Conservation (phyloP, 2,113 vertebrate species). For the Acrocephalus arundinaceus region DNA sequence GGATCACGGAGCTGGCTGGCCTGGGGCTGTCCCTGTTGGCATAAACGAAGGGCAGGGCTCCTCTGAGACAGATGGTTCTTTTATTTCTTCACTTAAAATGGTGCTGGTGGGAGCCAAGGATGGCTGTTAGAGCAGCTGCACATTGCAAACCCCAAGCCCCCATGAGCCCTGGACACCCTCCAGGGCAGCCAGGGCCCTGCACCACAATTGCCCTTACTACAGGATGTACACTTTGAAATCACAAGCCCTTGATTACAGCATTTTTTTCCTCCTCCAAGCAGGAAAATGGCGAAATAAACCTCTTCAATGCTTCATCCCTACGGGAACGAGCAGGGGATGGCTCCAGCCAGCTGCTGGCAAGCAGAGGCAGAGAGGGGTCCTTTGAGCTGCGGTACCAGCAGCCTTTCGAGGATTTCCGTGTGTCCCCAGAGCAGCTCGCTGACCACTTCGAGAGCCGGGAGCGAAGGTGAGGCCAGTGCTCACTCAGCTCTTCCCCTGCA, state of each 20-base stretch:
- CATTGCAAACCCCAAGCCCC: background rate
- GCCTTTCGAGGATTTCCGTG: constrained; percentile 89
- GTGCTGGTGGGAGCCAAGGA: background rate
- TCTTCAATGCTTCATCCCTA: constrained; percentile 75
- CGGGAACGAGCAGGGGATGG: constrained; percentile 84
- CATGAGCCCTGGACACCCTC: background rate
- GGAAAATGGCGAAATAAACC: constrained; percentile 87
- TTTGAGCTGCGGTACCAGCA: constrained; percentile 91
- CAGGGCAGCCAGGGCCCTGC: background rate
- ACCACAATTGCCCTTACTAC: background rate
- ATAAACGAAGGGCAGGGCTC: background rate
- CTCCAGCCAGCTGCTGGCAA: constrained; percentile 77
- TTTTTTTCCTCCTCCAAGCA: constrained; percentile 62
- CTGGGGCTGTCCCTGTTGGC: background rate
- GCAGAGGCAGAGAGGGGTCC: constrained; percentile 85
- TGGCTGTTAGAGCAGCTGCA: background rate
- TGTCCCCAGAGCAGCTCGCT: constrained; percentile 87
- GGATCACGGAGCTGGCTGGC: background rate
- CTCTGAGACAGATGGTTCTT: background rate
- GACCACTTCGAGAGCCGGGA: constrained; percentile 90
- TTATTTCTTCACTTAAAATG: background rate
- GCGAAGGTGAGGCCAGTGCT: constrained; percentile 75
- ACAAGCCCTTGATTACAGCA: background rate
- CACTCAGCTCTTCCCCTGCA: background rate
- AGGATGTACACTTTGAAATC: background rate